Evolutionary conservation across 1,140 invertebrate genomes (phyloP).

Genomic region (Microplitis demolitor): DNA sequence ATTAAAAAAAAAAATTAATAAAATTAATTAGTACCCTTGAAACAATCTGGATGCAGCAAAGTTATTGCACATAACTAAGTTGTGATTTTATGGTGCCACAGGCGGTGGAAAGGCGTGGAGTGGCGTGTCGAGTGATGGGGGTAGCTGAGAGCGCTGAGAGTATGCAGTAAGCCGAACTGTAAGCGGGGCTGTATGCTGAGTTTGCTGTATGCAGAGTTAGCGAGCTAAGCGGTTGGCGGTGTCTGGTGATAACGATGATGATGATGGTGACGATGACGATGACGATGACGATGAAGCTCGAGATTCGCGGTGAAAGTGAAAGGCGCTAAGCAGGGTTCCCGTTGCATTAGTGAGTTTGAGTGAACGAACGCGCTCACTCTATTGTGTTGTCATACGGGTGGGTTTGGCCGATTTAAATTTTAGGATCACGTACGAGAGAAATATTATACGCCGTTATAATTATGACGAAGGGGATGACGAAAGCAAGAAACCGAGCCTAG

Average conservation of each 20-base stretch:
- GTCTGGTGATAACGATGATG: constrained; percentile 42
- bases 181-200: constrained; percentile 55
- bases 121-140: constrained; percentile 58
- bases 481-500: too few relatives aligned
- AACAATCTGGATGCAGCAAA: constrained; percentile 41
- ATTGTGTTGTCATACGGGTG: too few relatives aligned
- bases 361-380: too few relatives aligned
- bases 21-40: constrained; percentile 20
- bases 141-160: constrained; percentile 60
- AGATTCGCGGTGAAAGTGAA: constrained; percentile 36
- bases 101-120: constrained; percentile 61
- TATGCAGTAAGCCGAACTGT: constrained; percentile 57
- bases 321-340: constrained; percentile 14
- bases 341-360: too few relatives aligned
- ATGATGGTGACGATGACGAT: neutral
- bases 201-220: constrained; percentile 50
- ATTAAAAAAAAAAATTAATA: constrained; percentile 19
- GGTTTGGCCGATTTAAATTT: too few relatives aligned
- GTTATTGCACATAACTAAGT: constrained; percentile 54
- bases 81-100: constrained; percentile 63
- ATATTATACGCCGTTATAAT: too few relatives aligned
- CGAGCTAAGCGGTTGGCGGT: constrained; percentile 40
- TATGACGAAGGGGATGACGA: too few relatives aligned
- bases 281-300: constrained; percentile 10
- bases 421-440: too few relatives aligned